Percentiles rank a stretch among this genome's conserved stretches.
phyloP scores from a whole-genome alignment of 2,797 vertebrate species.

The Micromesistius poutassou region DNA sequence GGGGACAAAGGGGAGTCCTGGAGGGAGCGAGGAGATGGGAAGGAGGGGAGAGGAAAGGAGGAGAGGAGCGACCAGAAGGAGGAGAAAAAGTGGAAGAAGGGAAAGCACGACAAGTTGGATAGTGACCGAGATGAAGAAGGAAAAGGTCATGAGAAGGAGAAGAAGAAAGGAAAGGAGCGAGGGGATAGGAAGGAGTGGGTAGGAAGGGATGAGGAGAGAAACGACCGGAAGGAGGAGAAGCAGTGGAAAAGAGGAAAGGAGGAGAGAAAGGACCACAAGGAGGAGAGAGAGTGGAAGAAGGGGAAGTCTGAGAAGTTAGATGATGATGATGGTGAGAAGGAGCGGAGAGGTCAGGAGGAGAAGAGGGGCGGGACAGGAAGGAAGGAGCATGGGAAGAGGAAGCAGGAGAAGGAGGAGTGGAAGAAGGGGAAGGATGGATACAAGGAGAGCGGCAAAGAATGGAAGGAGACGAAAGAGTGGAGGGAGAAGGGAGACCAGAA shows the following conservation, averaged over 20 bases:
- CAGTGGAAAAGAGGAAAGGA: background rate
- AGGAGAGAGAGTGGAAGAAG: conserved; percentile 20
- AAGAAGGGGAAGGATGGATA: conserved; percentile 36
- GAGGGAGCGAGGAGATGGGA: conserved; percentile 13
- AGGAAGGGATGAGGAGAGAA: background rate
- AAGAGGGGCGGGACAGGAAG: conserved; percentile 43
- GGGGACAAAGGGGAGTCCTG: background rate
- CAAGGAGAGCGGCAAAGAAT: conserved; percentile 18
- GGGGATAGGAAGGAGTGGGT: conserved; percentile 25
- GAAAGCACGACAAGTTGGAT: background rate
- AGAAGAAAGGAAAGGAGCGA: conserved; percentile 27
- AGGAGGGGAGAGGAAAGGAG: conserved; percentile 34
- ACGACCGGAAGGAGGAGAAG: background rate
- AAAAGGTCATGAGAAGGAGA: conserved; percentile 17
- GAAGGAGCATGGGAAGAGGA: conserved; percentile 41
- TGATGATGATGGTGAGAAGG: background rate
- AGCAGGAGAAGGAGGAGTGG: conserved; percentile 18
- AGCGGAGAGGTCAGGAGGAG: conserved; percentile 33
- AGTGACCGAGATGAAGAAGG: background rate
- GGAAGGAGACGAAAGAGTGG: conserved; percentile 34
- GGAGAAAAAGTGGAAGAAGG: conserved; percentile 1
- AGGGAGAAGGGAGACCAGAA: conserved; percentile 33
- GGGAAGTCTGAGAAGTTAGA: background rate
- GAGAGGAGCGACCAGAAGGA: conserved; percentile 12
- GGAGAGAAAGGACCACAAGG: background rate